Conservation (phyloP, 2,113 vertebrate species). For the Labeo catla region DNA sequence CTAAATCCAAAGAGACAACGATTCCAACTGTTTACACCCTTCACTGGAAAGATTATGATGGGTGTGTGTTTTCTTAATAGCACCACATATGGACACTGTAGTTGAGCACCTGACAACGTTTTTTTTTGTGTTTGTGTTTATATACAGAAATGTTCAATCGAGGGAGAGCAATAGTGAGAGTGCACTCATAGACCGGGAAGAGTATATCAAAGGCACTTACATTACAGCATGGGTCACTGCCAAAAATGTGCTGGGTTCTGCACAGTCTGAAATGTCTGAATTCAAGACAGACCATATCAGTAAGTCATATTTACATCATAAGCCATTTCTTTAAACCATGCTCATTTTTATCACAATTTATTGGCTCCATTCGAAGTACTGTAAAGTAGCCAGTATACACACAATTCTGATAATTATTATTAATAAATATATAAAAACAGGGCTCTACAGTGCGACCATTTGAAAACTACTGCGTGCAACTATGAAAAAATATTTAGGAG, state of each 20-base stretch:
- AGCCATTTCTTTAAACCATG: background rate
- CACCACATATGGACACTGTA: background rate
- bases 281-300: slow-evolving; percentile 38
- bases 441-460: too few species aligned
- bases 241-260: background rate
- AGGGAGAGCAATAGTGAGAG: background rate
- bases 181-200: background rate
- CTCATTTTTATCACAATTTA: background rate
- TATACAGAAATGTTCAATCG: background rate
- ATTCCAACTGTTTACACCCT: slow-evolving; percentile 62
- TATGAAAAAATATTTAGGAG: too few species aligned
- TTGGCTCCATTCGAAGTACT: background rate
- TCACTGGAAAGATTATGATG: slow-evolving; percentile 58
- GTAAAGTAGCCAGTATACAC: background rate
- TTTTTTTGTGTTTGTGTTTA: background rate
- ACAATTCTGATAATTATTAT: background rate
- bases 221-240: slow-evolving; percentile 49
- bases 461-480: too few species aligned
- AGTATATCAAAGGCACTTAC: background rate
- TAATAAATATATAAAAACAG: background rate
- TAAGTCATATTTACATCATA: slow-evolving; percentile 23
- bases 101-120: background rate
- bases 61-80: background rate
- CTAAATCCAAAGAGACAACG: slow-evolving; percentile 4
- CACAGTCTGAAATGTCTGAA: background rate